phyloP scores from a whole-genome alignment of 2,888 invertebrate species.

The Orthosia gothica region DNA sequence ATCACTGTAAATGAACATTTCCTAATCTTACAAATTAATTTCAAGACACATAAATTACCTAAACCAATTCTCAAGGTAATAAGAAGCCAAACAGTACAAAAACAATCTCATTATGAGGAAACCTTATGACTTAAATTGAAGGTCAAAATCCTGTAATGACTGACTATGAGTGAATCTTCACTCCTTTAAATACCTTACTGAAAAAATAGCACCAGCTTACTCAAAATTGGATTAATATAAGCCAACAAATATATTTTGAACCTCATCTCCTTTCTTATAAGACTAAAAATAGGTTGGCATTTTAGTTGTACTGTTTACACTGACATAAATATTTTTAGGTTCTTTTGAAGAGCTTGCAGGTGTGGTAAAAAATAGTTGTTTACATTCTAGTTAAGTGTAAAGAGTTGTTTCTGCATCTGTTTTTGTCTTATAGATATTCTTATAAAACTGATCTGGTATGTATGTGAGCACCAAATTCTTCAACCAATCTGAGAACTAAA shows the following conservation, averaged over 20 bases:
- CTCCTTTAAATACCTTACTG: neutral
- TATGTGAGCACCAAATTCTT: neutral
- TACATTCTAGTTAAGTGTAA: constrained; percentile 17
- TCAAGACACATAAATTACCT: constrained; percentile 43
- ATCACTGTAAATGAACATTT: neutral
- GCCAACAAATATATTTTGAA: neutral
- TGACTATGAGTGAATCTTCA: constrained; percentile 33
- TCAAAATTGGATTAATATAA: constrained; percentile 1
- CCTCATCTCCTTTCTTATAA: fast-evolving
- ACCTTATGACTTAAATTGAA: constrained; percentile 56
- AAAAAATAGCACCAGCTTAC: neutral
- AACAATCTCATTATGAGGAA: constrained; percentile 69
- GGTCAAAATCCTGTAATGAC: constrained; percentile 51
- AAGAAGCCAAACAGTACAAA: constrained; percentile 65
- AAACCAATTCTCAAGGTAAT: constrained; percentile 52
- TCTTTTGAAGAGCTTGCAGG: constrained; percentile 19
- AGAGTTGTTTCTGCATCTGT: constrained; percentile 19
- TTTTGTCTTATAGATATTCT: neutral
- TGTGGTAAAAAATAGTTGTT: constrained; percentile 44
- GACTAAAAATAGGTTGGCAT: constrained; percentile 5
- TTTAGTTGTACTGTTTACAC: constrained; percentile 12
- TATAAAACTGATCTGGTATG: no score
- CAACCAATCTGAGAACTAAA: neutral
- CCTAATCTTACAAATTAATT: constrained; percentile 21
- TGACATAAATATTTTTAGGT: constrained; percentile 25